Percentiles rank a stretch among this genome's conserved stretches.
These are phyloP conservation scores for Petrocephalus sullivani DNA, from an alignment of 2,797 vertebrate species.

Conservation along the genomic window DNA sequence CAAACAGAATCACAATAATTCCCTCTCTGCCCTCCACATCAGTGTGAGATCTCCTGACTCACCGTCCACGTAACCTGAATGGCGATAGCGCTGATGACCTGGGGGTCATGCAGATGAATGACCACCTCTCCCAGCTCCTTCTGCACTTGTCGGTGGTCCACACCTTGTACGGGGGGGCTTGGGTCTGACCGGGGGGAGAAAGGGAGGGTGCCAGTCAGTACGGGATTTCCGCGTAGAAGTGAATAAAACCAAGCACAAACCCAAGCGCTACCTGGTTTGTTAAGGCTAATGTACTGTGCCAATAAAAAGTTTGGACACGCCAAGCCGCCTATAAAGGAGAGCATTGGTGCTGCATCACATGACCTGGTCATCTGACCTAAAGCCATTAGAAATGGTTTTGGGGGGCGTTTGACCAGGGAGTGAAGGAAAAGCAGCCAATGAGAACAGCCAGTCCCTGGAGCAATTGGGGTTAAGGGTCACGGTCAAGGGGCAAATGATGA, in stretches of 20 bases:
- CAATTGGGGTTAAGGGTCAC: no score
- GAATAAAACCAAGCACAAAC: not conserved
- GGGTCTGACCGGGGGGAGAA: constrained; percentile 66
- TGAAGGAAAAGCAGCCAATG: no score
- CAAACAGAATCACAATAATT: not conserved
- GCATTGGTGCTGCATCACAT: not conserved
- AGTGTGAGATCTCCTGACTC: constrained; percentile 42
- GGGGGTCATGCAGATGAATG: constrained; percentile 83
- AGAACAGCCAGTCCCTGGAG: no score
- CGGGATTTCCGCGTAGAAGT: not conserved
- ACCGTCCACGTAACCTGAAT: constrained; percentile 93
- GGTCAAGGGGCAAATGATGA: no score
- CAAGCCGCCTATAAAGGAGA: not conserved
- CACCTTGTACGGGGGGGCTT: constrained; percentile 86
- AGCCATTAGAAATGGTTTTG: not conserved
- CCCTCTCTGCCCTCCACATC: not conserved
- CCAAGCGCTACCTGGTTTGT: not conserved
- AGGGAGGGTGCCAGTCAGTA: not conserved
- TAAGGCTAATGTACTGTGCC: not conserved
- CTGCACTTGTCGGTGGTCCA: constrained; percentile 90
- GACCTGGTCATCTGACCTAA: not conserved
- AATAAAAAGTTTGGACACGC: not conserved
- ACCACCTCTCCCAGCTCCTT: constrained; percentile 86
- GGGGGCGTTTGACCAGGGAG: not conserved
- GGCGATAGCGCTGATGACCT: constrained; percentile 80